phyloP scores from a whole-genome alignment of 2,113 vertebrate species.

The Pungitius pungitius region DNA sequence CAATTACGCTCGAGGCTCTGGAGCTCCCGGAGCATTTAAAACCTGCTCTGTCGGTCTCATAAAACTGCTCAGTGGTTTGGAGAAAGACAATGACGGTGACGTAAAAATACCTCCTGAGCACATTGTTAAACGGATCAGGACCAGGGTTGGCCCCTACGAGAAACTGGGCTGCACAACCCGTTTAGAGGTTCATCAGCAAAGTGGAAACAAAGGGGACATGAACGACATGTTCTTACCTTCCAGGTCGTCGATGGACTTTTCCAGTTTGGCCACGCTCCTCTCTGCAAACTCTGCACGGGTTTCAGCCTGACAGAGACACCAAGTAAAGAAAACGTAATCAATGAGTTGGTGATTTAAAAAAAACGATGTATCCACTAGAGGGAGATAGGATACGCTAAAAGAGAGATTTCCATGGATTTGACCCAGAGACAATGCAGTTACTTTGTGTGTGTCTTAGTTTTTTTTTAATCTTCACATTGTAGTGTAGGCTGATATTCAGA shows the following conservation, averaged over 20 bases:
- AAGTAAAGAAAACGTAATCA: not conserved
- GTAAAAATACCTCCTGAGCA: slow-evolving; percentile 45
- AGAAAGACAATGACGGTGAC: slow-evolving; percentile 44
- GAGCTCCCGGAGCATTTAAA: slow-evolving; percentile 34
- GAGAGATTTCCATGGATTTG: not conserved
- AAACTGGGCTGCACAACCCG: slow-evolving; percentile 6
- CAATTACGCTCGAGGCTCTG: slow-evolving; percentile 12
- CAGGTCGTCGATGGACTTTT: slow-evolving; percentile 97
- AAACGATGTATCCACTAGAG: not conserved
- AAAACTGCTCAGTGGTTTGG: slow-evolving; percentile 40
- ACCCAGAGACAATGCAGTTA: not conserved
- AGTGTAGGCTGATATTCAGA: not conserved
- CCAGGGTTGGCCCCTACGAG: not conserved
- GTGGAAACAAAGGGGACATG: not conserved
- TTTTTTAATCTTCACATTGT: not conserved
- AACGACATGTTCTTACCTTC: slow-evolving; percentile 86
- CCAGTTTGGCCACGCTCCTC: slow-evolving; percentile 97
- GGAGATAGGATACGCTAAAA: not conserved
- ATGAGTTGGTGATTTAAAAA: not conserved
- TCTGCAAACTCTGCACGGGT: slow-evolving; percentile 98
- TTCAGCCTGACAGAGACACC: slow-evolving; percentile 86
- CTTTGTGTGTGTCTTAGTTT: not conserved
- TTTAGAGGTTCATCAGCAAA: slow-evolving; percentile 15
- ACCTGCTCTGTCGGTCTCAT: slow-evolving; percentile 23
- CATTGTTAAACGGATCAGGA: slow-evolving; percentile 25